phyloP scores from a whole-genome alignment of 2,113 vertebrate genomes.

The Rhodinocichla rosea region DNA sequence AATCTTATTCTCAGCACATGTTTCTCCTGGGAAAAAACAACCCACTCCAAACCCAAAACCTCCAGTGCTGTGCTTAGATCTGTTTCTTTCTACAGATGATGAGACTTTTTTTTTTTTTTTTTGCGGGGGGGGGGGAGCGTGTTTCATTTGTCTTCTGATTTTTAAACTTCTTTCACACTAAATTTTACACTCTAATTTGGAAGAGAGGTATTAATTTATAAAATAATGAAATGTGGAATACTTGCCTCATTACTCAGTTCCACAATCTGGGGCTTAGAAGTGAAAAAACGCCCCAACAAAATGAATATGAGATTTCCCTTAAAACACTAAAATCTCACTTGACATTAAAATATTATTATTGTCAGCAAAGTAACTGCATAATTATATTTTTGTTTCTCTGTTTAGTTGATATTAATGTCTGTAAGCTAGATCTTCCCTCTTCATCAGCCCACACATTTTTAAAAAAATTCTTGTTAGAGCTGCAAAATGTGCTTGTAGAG shows the following conservation, averaged over 20 bases:
- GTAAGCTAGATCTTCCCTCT: not conserved
- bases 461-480: not conserved
- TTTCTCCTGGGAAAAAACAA: not conserved
- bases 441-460: not conserved
- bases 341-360: not conserved
- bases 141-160: not conserved
- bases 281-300: not conserved
- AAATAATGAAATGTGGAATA: not conserved
- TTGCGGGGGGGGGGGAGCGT: accelerated
- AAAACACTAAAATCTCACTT: not conserved
- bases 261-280: not conserved
- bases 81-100: not conserved
- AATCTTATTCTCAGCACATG: not conserved
- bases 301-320: not conserved
- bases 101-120: not conserved
- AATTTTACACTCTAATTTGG: not conserved
- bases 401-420: not conserved
- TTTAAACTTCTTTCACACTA: not conserved
- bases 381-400: not conserved
- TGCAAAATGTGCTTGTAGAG: not conserved
- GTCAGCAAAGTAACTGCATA: not conserved
- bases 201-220: not conserved
- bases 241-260: not conserved
- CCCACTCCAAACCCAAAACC: not conserved
- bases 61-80: not conserved